Evolutionary conservation across 2,113 vertebrate genomes (phyloP).

Genomic region (Tragulus kanchil): DNA sequence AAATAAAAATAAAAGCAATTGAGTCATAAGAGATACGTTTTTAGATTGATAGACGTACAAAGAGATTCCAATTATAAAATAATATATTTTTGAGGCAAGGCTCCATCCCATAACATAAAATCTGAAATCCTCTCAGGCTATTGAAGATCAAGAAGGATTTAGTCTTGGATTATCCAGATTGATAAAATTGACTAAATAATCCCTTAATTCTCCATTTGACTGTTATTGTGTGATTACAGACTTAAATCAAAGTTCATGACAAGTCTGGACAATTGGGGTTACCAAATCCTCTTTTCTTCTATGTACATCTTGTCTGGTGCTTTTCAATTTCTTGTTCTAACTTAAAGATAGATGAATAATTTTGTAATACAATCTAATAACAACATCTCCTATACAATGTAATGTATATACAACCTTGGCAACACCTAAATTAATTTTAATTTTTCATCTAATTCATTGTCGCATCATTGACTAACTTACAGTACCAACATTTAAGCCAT

Average conservation of each 20-base stretch:
- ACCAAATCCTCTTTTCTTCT: background rate
- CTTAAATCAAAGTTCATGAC: slow-evolving; percentile 22
- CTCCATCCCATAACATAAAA: background rate
- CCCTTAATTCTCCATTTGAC: background rate
- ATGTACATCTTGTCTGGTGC: background rate
- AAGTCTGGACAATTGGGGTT: background rate
- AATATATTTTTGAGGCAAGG: background rate
- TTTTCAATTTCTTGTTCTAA: background rate
- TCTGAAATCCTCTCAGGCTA: background rate
- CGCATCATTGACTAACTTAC: background rate
- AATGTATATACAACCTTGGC: background rate
- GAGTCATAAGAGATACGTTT: background rate
- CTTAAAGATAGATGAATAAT: background rate
- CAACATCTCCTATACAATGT: background rate
- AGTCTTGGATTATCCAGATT: background rate
- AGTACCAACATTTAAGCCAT: background rate
- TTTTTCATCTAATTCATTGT: background rate
- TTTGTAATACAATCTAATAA: background rate
- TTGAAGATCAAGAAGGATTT: background rate
- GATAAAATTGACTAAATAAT: slow-evolving; percentile 39
- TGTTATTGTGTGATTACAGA: background rate
- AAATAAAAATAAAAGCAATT: background rate
- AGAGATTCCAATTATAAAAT: background rate
- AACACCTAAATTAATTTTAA: background rate
- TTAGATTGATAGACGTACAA: background rate